Evolutionary conservation across 1,140 invertebrate species (phyloP).

Genomic region (Luehdorfia chinensis): DNA sequence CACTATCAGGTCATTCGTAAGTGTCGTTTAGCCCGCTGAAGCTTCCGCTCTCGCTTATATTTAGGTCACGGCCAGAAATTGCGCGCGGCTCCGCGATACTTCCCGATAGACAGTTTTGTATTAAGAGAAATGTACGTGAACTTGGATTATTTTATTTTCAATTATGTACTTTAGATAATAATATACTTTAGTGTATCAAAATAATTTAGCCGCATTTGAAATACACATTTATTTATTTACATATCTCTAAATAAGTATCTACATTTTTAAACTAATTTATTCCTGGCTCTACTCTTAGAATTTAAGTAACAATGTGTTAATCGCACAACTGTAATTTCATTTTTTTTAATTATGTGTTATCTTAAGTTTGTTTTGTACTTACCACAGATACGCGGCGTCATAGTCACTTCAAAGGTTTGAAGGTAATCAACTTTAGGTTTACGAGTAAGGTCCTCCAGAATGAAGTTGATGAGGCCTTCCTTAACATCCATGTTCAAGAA

Average conservation of each 20-base stretch:
- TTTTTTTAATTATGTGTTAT: no score
- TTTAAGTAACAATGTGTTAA: no score
- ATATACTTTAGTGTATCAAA: no score
- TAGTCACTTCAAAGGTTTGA: conserved; percentile 69
- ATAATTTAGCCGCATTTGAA: no score
- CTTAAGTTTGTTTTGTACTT: no score
- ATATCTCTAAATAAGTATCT: no score
- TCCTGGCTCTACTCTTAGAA: no score
- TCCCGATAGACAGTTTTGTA: conserved; percentile 6
- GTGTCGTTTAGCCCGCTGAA: conserved; percentile 12
- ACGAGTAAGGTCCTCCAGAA: conserved; percentile 77
- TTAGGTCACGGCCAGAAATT: conserved; percentile 16
- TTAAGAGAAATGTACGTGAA: conserved; percentile 2
- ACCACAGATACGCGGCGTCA: conserved; percentile 66
- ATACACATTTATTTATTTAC: no score
- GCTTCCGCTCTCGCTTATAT: conserved; percentile 10
- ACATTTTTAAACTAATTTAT: no score
- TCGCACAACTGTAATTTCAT: no score
- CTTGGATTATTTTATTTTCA: no score
- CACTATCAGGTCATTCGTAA: conserved; percentile 12
- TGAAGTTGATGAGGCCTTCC: conserved; percentile 73
- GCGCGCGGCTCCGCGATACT: conserved; percentile 3
- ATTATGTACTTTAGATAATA: no score
- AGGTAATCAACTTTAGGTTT: conserved; percentile 78
- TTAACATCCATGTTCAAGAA: conserved; percentile 77